A percentile compares a stretch with the other conserved stretches of the same genome.
These are phyloP conservation scores for Drosophila ananassae DNA, from an alignment of 1,140 invertebrate species.

Conservation along the genomic window DNA sequence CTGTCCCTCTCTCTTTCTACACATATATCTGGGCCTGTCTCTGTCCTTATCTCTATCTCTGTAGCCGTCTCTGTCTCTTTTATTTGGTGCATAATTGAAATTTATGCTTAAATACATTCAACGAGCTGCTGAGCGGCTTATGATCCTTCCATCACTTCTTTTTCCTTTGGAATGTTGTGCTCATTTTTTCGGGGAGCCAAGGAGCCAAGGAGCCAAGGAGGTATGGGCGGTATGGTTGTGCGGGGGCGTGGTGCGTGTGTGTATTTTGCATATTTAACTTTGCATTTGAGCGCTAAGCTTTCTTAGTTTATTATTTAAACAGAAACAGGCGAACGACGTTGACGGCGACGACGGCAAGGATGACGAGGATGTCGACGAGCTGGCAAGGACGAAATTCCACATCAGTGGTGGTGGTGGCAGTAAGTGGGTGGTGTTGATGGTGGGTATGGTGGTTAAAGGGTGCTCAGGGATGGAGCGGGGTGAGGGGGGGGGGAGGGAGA, in stretches of 20 bases:
- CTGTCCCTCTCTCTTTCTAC: background rate
- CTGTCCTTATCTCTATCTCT: conserved; percentile 1
- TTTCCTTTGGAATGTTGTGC: conserved; percentile 21
- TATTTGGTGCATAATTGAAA: conserved; percentile 72
- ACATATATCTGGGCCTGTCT: background rate
- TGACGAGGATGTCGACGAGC: conserved; percentile 9
- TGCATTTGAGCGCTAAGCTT: conserved; percentile 71
- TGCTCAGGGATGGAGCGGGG: background rate
- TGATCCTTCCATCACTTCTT: conserved; percentile 53
- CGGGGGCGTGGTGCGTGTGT: conserved; percentile 29
- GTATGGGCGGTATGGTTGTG: background rate
- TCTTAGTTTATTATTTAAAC: conserved; percentile 74
- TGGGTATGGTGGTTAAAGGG: background rate
- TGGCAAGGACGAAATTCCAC: conserved; percentile 9
- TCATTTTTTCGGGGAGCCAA: conserved; percentile 24
- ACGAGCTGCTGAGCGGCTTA: conserved; percentile 71
- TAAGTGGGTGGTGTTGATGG: no score
- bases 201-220: background rate
- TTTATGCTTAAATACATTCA: conserved; percentile 74
- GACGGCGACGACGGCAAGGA: conserved; percentile 45
- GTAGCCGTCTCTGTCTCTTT: conserved; percentile 27
- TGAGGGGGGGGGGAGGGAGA: no score
- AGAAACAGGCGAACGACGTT: conserved; percentile 53
- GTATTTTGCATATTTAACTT: conserved; percentile 71
- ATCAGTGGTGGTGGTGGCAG: background rate